phyloP scores from a whole-genome alignment of 2,888 invertebrate species.

The Acutogordius australiensis region DNA sequence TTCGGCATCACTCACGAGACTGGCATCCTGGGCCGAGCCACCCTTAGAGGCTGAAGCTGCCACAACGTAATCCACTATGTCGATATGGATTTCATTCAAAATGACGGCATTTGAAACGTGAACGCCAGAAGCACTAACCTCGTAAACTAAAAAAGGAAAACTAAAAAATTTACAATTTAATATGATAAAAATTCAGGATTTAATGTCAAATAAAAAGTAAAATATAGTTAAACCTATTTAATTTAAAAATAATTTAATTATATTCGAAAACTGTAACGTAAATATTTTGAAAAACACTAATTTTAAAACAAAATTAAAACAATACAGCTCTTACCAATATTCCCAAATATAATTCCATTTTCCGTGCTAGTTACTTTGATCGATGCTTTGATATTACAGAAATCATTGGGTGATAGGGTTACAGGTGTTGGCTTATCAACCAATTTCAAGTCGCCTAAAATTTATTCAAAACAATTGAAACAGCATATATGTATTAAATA shows the following conservation, averaged over 20 bases:
- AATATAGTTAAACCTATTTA: no score
- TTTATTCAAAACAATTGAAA: no score
- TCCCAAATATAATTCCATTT: constrained; percentile 96
- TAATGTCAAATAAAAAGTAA: no score
- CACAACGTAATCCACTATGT: constrained; percentile 96
- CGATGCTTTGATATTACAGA: constrained; percentile 85
- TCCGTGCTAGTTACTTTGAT: constrained; percentile 78
- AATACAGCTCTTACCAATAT: constrained; percentile 38
- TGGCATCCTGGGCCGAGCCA: constrained; percentile 31
- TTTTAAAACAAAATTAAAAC: no score
- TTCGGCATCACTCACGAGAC: constrained; percentile 62
- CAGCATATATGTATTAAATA: no score
- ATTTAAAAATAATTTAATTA: no score
- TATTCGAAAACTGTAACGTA: no score
- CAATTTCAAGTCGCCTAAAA: constrained; percentile 57
- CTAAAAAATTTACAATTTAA: no score
- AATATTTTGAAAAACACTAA: no score
- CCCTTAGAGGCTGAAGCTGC: constrained; percentile 19
- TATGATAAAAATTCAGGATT: no score
- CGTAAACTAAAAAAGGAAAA: constrained; percentile 43
- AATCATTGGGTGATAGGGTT: constrained; percentile 80
- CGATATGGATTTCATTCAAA: constrained; percentile 91
- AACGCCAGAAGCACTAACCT: constrained; percentile 52
- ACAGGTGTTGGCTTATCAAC: constrained; percentile 87
- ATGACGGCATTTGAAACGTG: constrained; percentile 87